These are phyloP conservation scores for Bembecia ichneumoniformis DNA, from an alignment of 2,888 invertebrate species.

Conservation along the genomic window DNA sequence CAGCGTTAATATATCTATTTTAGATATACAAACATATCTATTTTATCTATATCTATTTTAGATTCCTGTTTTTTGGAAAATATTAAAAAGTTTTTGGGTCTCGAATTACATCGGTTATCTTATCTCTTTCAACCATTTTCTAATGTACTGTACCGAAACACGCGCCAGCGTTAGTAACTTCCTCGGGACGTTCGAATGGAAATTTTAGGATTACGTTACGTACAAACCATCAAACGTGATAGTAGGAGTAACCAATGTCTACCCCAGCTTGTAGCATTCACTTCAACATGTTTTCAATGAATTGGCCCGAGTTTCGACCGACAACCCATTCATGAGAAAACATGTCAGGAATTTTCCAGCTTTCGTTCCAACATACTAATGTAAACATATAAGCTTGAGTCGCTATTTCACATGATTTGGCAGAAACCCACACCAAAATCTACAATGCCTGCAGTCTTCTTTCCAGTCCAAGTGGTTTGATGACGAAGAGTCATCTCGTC, in stretches of 20 bases:
- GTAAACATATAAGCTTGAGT: conserved; percentile 13
- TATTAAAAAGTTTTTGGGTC: no score
- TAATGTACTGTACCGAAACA: no score
- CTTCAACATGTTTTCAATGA: conserved; percentile 5
- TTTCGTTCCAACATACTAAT: conserved; percentile 7
- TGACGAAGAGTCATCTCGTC: conserved; percentile 14
- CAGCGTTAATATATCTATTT: no score
- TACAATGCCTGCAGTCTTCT: conserved; percentile 9
- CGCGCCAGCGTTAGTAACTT: no score
- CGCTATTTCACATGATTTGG: conserved; percentile 7
- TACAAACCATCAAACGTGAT: conserved; percentile 4
- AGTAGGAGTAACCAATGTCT: conserved; percentile 5
- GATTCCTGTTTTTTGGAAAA: no score
- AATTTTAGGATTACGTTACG: no score
- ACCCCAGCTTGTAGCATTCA: conserved; percentile 4
- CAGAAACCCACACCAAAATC: conserved; percentile 8
- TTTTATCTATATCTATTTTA: no score
- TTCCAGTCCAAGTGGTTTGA: conserved; percentile 10
- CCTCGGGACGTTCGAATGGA: no score
- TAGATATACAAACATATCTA: no score
- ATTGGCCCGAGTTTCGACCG: conserved; percentile 4
- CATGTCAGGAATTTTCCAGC: conserved; percentile 11
- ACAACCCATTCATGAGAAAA: conserved; percentile 4
- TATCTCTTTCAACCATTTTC: no score
- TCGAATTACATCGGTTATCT: no score